phyloP scores from a whole-genome alignment of 2,797 vertebrate genomes.

The Mormyrus hasselquistii region DNA sequence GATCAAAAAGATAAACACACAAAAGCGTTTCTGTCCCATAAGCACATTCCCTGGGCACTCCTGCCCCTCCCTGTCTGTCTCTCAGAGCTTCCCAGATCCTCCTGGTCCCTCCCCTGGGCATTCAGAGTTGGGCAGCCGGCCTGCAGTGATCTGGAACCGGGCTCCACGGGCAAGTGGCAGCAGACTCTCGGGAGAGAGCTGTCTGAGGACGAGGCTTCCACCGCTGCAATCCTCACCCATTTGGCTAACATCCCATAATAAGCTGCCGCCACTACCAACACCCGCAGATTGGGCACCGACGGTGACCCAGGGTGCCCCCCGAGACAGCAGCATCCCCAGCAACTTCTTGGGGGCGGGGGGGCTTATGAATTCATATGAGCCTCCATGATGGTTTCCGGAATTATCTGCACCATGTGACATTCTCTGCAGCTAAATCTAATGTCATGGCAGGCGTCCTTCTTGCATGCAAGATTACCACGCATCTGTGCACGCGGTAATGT shows the following conservation, averaged over 20 bases:
- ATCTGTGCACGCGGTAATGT: not conserved
- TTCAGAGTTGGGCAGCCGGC: not conserved
- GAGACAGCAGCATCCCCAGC: not conserved
- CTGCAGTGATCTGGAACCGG: not conserved
- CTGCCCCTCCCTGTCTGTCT: not conserved
- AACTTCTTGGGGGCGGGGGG: not conserved
- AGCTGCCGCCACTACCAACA: not conserved
- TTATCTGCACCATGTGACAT: not conserved
- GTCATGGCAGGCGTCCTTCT: not conserved
- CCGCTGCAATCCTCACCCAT: not conserved
- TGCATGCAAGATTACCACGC: not conserved
- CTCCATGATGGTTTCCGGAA: not conserved
- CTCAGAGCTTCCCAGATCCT: not conserved
- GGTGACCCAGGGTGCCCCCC: not conserved
- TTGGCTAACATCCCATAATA: conserved; percentile 20
- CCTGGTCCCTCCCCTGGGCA: not conserved
- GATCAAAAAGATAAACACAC: conserved; percentile 5
- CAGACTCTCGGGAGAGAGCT: conserved; percentile 1
- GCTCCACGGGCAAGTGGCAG: not conserved
- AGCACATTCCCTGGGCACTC: not conserved
- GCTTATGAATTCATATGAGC: not conserved
- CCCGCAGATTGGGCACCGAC: not conserved
- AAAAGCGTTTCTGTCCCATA: not conserved
- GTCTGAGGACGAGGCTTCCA: not conserved
- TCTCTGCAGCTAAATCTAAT: not conserved